Conservation (phyloP, 2,888 invertebrate species). For the Pammene aurita region DNA sequence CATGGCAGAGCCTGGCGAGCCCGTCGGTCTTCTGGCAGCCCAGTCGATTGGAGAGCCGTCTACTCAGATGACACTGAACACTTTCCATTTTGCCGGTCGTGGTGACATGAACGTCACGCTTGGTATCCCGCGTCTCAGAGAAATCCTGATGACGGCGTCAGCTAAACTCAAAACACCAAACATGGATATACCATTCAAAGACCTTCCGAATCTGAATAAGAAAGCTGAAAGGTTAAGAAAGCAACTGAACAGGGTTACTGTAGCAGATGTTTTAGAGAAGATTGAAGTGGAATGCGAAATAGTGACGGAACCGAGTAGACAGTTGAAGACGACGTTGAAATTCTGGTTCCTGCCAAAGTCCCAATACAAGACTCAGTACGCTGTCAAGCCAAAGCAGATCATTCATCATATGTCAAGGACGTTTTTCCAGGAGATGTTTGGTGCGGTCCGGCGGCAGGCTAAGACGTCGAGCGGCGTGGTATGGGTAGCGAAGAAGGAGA, state of each 20-base stretch:
- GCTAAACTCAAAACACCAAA: constrained; percentile 97
- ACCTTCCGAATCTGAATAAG: constrained; percentile 71
- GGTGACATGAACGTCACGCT: constrained; percentile 99
- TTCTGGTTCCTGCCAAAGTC: constrained; percentile 89
- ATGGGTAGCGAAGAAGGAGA: constrained; percentile 79
- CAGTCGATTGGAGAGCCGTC: constrained; percentile 99
- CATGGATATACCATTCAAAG: constrained; percentile 95
- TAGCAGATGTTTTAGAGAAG: constrained; percentile 90
- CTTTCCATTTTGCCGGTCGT: constrained; percentile 99
- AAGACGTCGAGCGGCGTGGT: constrained; percentile 79
- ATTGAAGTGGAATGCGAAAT: constrained; percentile 85
- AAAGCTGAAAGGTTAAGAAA: constrained; percentile 88
- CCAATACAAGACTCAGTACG: constrained; percentile 88
- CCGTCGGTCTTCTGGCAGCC: constrained; percentile 97
- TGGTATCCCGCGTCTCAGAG: constrained; percentile 98
- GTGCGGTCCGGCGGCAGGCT: constrained; percentile 83
- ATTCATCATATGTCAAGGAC: constrained; percentile 88
- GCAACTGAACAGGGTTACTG: constrained; percentile 89
- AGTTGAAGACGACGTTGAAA: constrained; percentile 86
- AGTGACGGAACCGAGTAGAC: constrained; percentile 79
- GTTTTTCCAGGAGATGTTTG: constrained; percentile 88
- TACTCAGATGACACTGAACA: constrained; percentile 99
- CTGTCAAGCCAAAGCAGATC: constrained; percentile 87
- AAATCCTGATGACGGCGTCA: constrained; percentile 98
- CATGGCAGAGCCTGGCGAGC: constrained; percentile 95